These are phyloP conservation scores for Peromyscus eremicus DNA, from an alignment of 2,797 vertebrate genomes.

Conservation along the genomic window DNA sequence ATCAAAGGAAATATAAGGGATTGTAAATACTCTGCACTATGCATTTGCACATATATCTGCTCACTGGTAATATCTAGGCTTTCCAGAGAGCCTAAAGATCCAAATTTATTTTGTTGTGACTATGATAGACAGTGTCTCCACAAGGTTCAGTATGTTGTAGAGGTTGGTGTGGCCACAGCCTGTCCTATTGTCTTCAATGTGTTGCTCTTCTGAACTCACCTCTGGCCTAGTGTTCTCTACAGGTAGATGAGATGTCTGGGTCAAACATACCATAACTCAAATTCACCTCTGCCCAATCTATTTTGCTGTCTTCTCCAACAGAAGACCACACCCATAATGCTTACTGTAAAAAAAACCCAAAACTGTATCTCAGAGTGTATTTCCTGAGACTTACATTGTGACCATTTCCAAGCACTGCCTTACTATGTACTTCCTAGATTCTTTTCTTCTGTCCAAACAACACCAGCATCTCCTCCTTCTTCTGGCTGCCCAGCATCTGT, in stretches of 20 bases:
- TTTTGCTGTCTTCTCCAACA: background rate
- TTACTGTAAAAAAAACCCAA: background rate
- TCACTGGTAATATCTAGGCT: background rate
- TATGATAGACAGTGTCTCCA: background rate
- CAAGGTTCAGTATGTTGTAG: accelerated
- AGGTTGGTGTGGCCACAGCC: background rate
- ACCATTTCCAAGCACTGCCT: background rate
- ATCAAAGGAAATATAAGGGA: background rate
- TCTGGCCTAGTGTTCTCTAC: background rate
- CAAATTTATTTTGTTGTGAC: no score
- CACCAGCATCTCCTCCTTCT: background rate
- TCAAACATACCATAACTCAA: background rate
- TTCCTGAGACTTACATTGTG: background rate
- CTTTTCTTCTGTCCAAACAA: background rate
- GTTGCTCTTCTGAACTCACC: background rate
- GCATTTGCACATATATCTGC: accelerated
- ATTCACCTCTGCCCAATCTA: background rate
- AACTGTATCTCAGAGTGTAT: background rate
- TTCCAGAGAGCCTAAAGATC: background rate
- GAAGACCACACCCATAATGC: background rate
- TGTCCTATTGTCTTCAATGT: background rate
- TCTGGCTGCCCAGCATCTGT: no score
- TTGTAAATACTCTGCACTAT: background rate
- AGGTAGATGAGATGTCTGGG: background rate
- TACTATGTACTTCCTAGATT: background rate